phyloP scores from a whole-genome alignment of 2,888 invertebrate species.

The Microdon myrmicae region DNA sequence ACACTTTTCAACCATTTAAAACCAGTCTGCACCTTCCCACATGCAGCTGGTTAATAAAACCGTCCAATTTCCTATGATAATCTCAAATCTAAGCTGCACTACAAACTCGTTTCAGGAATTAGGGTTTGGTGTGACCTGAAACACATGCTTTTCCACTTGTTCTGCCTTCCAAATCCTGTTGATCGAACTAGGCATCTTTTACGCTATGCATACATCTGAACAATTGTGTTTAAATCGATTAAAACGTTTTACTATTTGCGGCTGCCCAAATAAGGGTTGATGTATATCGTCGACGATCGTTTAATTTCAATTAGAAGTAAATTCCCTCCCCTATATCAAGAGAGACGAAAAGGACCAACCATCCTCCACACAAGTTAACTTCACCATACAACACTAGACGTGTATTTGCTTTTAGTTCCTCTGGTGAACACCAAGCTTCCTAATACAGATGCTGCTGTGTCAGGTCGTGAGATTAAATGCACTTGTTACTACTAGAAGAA shows the following conservation, averaged over 20 bases:
- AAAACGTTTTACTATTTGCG: constrained; percentile 21
- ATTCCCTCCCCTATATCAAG: constrained; percentile 56
- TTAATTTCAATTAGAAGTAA: constrained; percentile 66
- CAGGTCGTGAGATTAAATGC: constrained; percentile 65
- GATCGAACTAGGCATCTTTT: constrained; percentile 56
- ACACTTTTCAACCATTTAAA: too few relatives aligned
- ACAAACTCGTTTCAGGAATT: too few relatives aligned
- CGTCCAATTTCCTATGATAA: too few relatives aligned
- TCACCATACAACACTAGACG: constrained; percentile 45
- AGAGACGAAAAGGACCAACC: constrained; percentile 59
- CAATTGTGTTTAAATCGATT: constrained; percentile 47
- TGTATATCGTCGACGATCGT: constrained; percentile 61
- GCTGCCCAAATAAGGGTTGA: constrained; percentile 40
- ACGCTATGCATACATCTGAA: constrained; percentile 47
- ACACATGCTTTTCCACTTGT: constrained; percentile 62
- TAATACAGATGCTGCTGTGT: constrained; percentile 35
- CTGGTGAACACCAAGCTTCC: background rate
- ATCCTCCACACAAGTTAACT: constrained; percentile 48
- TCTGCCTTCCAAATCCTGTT: constrained; percentile 57
- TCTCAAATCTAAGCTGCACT: too few relatives aligned
- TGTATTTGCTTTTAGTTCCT: constrained; percentile 40
- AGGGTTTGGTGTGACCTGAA: constrained; percentile 64
- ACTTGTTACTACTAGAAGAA: constrained; percentile 59
- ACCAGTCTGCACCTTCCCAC: too few relatives aligned
- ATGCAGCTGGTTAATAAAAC: too few relatives aligned